A percentile compares a stretch with the other conserved stretches of the same genome.
These are phyloP conservation scores for Deilephila porcellus DNA, from an alignment of 2,888 invertebrate genomes.

Conservation along the genomic window DNA sequence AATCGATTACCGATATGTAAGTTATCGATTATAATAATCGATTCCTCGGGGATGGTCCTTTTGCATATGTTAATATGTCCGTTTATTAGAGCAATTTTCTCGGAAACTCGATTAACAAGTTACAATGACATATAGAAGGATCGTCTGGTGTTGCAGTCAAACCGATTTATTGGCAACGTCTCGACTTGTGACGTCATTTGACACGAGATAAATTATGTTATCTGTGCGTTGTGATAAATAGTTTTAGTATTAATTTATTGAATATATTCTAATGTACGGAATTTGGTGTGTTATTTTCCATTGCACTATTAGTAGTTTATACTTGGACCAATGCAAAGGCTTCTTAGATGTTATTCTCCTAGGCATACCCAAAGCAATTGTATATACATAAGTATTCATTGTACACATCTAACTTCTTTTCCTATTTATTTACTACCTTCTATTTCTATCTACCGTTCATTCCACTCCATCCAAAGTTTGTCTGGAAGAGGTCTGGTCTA, in stretches of 20 bases:
- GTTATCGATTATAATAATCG: conserved; percentile 74
- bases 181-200: conserved; percentile 8
- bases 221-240: not conserved
- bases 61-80: conserved; percentile 74
- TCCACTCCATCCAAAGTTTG: too few species aligned
- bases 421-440: too few species aligned
- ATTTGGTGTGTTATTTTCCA: not conserved
- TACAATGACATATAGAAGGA: conserved; percentile 77
- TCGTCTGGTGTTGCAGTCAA: conserved; percentile 43
- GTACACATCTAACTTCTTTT: too few species aligned
- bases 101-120: conserved; percentile 68
- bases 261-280: not conserved
- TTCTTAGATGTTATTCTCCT: too few species aligned
- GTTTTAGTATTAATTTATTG: not conserved
- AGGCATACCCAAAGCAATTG: too few species aligned
- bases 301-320: not conserved
- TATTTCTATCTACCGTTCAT: too few species aligned
- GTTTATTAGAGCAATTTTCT: conserved; percentile 76
- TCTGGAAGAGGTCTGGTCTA: too few species aligned
- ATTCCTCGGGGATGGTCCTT: conserved; percentile 70
- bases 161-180: conserved; percentile 3
- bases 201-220: conserved; percentile 9
- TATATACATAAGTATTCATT: too few species aligned
- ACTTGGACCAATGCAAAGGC: too few species aligned
- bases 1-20: conserved; percentile 55